Percentiles rank a stretch among this genome's conserved stretches.
These are phyloP conservation scores for Galemys pyrenaicus DNA, from an alignment of 2,113 vertebrate genomes.

Conservation along the genomic window DNA sequence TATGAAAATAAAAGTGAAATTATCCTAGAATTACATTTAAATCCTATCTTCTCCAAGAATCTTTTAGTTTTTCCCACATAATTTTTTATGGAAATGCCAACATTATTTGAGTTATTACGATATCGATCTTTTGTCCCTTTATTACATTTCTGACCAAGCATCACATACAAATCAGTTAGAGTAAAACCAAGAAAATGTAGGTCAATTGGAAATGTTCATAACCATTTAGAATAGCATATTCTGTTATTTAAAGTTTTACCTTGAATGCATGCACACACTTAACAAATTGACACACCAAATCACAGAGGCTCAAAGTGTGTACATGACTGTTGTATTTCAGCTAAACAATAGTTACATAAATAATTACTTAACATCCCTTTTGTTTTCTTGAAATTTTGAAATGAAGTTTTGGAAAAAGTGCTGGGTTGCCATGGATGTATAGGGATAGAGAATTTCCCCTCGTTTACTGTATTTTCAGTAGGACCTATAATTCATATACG, in stretches of 20 bases:
- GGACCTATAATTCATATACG: background rate
- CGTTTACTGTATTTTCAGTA: background rate
- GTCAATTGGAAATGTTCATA: background rate
- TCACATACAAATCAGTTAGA: background rate
- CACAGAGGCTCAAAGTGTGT: background rate
- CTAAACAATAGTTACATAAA: conserved; percentile 17
- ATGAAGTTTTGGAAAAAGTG: background rate
- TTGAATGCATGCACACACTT: background rate
- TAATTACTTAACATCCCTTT: background rate
- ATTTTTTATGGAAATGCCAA: background rate
- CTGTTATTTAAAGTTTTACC: background rate
- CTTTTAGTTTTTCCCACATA: background rate
- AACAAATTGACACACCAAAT: background rate
- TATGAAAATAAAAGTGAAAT: conserved; percentile 7
- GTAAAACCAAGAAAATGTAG: background rate
- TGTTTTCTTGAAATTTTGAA: background rate
- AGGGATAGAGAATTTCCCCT: background rate
- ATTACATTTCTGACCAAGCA: background rate
- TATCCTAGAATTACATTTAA: background rate
- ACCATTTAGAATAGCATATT: background rate
- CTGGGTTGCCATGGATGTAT: background rate
- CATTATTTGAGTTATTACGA: background rate
- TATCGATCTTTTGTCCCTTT: background rate
- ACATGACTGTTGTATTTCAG: background rate
- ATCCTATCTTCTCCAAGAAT: background rate